Conservation (phyloP, 2,797 vertebrate species). For the Nyctalus aviator region DNA sequence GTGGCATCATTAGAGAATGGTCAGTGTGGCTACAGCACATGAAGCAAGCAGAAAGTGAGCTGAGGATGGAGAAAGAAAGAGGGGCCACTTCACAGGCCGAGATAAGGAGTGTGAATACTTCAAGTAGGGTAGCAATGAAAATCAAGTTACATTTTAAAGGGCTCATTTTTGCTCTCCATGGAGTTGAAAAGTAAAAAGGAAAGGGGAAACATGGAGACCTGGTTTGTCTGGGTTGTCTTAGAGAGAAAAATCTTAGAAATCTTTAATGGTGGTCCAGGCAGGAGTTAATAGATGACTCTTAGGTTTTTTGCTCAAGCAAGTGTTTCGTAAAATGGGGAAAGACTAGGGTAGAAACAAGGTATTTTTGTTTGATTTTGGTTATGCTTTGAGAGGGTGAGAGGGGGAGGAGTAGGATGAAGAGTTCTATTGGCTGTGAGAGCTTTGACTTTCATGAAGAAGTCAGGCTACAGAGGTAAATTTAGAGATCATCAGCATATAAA, state of each 20-base stretch:
- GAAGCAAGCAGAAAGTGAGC: neutral
- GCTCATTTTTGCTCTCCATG: neutral
- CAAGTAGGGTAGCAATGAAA: neutral
- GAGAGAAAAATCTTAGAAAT: neutral
- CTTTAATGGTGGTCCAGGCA: neutral
- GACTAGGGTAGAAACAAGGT: conserved; percentile 22
- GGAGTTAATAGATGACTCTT: neutral
- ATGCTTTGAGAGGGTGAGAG: neutral
- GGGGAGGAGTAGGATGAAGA: neutral
- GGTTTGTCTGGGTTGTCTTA: too few species aligned
- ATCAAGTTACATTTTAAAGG: neutral
- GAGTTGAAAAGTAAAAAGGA: neutral
- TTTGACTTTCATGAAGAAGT: neutral
- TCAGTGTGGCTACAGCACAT: neutral
- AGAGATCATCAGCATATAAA: neutral
- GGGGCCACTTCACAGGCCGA: neutral
- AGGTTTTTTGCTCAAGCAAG: neutral
- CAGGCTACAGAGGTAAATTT: conserved; percentile 1
- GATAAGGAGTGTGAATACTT: too few species aligned
- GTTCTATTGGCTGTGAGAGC: neutral
- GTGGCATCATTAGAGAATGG: neutral
- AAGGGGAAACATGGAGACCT: neutral
- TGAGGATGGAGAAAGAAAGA: neutral
- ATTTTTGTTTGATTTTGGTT: neutral
- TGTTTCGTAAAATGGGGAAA: conserved; percentile 42